These are phyloP conservation scores for Pagetopsis macropterus DNA, from an alignment of 2,797 vertebrate species.

Conservation along the genomic window DNA sequence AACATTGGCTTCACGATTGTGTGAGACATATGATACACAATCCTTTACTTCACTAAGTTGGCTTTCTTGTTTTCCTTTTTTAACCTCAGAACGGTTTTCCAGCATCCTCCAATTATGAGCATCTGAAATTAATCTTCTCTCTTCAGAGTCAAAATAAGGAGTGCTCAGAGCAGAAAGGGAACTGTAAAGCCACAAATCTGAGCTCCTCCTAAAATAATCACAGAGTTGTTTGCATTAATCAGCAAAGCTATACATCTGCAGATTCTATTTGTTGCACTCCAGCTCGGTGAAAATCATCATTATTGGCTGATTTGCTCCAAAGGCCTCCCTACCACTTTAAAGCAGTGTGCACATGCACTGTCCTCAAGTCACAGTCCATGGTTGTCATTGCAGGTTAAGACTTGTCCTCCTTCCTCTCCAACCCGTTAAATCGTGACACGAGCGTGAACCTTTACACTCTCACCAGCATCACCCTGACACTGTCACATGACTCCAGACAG, in stretches of 20 bases:
- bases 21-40: no score
- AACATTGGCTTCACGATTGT: no score
- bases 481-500: slow-evolving; percentile 47
- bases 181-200: slow-evolving; percentile 29
- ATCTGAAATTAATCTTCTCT: slow-evolving; percentile 14
- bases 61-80: neutral
- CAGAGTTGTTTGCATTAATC: slow-evolving; percentile 31
- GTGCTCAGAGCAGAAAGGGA: slow-evolving; percentile 10
- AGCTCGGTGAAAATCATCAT: neutral
- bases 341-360: neutral
- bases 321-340: neutral
- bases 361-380: slow-evolving; percentile 14
- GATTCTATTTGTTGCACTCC: slow-evolving; percentile 20
- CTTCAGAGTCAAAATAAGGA: slow-evolving; percentile 35
- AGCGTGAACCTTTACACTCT: slow-evolving; percentile 38
- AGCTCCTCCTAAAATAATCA: slow-evolving; percentile 43
- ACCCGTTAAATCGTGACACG: slow-evolving; percentile 13
- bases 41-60: neutral
- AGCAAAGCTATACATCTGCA: slow-evolving; percentile 10
- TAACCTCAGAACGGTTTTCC: neutral
- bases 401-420: neutral
- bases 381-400: slow-evolving; percentile 22
- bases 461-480: slow-evolving; percentile 31
- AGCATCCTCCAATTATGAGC: neutral
- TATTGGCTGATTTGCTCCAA: slow-evolving; percentile 8